Evolutionary conservation across 2,888 invertebrate genomes (phyloP), one percentile per base, ranked within the genome.

Genomic region (Eretmocerus hayati): DNA sequence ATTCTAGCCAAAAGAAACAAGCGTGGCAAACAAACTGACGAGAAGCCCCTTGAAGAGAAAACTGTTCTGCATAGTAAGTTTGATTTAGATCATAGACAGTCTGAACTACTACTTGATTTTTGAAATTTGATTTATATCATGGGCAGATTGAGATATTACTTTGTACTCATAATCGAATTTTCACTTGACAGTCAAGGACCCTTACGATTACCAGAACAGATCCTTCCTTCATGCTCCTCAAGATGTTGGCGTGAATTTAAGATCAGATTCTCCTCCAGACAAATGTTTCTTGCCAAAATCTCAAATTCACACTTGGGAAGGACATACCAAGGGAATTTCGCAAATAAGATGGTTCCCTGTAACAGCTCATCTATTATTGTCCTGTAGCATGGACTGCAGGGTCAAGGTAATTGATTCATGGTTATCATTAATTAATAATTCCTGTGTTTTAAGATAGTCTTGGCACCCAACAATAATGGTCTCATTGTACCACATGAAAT

Each of bases 221-320:
- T 92, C 94, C 9, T 99, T 93, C 75, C 74, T 97, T 36, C 89
- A 90, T 65, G 82, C 90, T 3, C 97, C 99, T 6, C 89, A 90
- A 65, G 93, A 93, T 74, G 85, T 92, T 53, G 92, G 90, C 18
- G 87, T 92, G 31, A 93, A 92, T 73, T 75, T 94, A 50, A 83
- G 86, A 48, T 85, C 90, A 4, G 85, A 85, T 48, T 81, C 86
- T 2, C 90, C 93, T 18, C 99, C 99, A 0, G 90, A 92, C 51
- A 87, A 90, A 64, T 97, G 97, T 71, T 97, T 95, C 74, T 74
- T 97, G 47, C 97, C 97, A 5, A 97, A 97, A 78, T 83, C 91
- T 2, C 90, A 91, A 66, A 87, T 97, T 55, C 92, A 93, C 73
- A 92, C 93, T 0, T 97, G 95, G 94, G 84, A 88, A 56, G 97